These are phyloP conservation scores for Loxodonta africana DNA, from an alignment of 2,113 vertebrate species.

Conservation along the genomic window DNA sequence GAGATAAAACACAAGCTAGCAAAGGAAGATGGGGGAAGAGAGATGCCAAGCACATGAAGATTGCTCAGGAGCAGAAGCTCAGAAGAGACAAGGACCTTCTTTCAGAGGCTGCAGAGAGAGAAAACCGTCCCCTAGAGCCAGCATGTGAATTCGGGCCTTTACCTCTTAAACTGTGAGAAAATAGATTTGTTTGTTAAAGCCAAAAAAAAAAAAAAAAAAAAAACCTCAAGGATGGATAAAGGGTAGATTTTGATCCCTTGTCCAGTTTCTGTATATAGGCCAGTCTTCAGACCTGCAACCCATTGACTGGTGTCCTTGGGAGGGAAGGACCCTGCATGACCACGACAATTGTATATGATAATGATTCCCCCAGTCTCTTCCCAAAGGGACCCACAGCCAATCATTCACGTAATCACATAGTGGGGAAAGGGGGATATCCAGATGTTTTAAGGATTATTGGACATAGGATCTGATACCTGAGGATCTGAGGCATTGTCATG, in stretches of 20 bases:
- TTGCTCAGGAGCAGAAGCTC: too few relatives aligned
- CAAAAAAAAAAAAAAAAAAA: too few relatives aligned
- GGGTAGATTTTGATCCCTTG: neutral
- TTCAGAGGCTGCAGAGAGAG: too few relatives aligned
- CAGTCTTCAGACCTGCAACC: neutral
- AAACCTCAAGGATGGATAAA: neutral
- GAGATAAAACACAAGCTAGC: too few relatives aligned
- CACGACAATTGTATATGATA: neutral
- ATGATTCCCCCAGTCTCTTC: neutral
- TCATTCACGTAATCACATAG: neutral
- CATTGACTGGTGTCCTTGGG: neutral
- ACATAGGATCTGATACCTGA: neutral
- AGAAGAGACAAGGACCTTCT: too few relatives aligned
- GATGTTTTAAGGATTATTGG: neutral
- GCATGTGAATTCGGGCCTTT: too few relatives aligned
- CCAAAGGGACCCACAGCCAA: neutral
- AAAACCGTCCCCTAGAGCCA: too few relatives aligned
- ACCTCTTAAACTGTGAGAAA: too few relatives aligned
- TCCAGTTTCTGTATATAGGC: neutral
- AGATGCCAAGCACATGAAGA: too few relatives aligned
- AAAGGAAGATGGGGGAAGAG: too few relatives aligned
- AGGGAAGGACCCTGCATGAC: neutral
- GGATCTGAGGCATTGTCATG: neutral
- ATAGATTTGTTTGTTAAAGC: too few relatives aligned
- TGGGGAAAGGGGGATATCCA: neutral